Conservation (phyloP, 2,113 vertebrate genomes). For the Bufo gargarizans region DNA sequence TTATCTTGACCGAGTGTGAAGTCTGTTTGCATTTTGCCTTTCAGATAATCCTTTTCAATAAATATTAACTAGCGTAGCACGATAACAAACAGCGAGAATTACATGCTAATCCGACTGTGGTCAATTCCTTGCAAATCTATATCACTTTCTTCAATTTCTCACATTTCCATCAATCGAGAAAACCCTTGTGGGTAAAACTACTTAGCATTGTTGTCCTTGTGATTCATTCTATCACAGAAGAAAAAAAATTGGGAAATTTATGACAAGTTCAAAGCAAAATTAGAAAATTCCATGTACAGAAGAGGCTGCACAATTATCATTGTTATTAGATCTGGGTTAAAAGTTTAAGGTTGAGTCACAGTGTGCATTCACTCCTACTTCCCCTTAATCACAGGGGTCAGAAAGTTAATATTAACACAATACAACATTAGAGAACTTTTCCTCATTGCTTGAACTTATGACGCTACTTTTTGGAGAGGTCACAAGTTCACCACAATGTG, state of each 20-base stretch:
- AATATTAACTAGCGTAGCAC: neutral
- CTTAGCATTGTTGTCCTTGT: neutral
- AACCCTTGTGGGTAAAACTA: neutral
- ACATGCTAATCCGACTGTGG: neutral
- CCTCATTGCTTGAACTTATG: conserved; percentile 80
- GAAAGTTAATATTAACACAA: conserved; percentile 86
- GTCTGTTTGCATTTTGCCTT: conserved; percentile 3
- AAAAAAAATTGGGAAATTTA: neutral
- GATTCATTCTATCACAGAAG: neutral
- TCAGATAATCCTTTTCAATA: conserved; percentile 16
- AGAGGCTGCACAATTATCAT: conserved; percentile 19
- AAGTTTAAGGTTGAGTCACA: conserved; percentile 83
- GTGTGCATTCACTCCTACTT: conserved; percentile 77
- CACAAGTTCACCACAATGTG: conserved; percentile 79
- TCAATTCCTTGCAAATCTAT: neutral
- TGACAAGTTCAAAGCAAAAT: conserved; percentile 32
- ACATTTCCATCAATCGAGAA: neutral
- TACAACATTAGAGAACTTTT: conserved; percentile 78
- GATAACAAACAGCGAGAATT: conserved; percentile 5
- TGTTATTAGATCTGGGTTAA: conserved; percentile 69
- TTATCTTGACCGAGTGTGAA: neutral
- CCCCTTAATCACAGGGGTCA: conserved; percentile 84
- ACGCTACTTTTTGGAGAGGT: conserved; percentile 76
- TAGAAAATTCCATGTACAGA: neutral
- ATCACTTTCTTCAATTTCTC: neutral